Evolutionary conservation across 2,797 vertebrate genomes (phyloP).

Genomic region (Linurgus olivaceus): DNA sequence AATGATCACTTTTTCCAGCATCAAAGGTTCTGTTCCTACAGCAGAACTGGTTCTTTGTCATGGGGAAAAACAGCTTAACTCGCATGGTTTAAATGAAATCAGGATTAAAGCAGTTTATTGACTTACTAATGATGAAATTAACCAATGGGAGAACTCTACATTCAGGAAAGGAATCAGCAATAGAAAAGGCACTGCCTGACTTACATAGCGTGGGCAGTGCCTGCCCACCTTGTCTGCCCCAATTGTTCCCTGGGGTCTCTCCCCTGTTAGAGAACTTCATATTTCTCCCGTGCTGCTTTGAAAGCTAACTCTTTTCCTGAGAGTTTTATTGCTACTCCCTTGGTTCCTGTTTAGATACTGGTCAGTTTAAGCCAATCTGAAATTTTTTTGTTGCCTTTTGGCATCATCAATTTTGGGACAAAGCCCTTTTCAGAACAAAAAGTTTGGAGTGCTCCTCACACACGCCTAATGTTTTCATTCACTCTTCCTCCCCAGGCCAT

Average conservation of each 20-base stretch:
- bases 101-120: background rate
- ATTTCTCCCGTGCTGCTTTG: background rate
- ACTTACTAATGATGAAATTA: background rate
- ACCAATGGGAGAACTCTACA: background rate
- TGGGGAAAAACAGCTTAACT: background rate
- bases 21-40: background rate
- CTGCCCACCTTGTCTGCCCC: fast-evolving
- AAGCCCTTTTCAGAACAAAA: background rate
- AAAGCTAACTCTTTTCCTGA: background rate
- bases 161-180: background rate
- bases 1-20: background rate
- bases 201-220: fast-evolving
- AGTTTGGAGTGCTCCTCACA: background rate
- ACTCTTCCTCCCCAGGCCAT: background rate
- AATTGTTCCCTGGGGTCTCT: fast-evolving
- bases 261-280: fast-evolving
- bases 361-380: background rate
- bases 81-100: background rate
- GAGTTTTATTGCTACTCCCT: background rate
- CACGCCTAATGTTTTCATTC: background rate
- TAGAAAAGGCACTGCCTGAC: background rate
- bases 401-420: background rate
- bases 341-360: background rate
- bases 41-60: background rate
- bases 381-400: background rate